Evolutionary conservation across 2,888 invertebrate species (phyloP), one percentile per base, ranked within the genome.

Genomic region (Amphipyra berbera): DNA sequence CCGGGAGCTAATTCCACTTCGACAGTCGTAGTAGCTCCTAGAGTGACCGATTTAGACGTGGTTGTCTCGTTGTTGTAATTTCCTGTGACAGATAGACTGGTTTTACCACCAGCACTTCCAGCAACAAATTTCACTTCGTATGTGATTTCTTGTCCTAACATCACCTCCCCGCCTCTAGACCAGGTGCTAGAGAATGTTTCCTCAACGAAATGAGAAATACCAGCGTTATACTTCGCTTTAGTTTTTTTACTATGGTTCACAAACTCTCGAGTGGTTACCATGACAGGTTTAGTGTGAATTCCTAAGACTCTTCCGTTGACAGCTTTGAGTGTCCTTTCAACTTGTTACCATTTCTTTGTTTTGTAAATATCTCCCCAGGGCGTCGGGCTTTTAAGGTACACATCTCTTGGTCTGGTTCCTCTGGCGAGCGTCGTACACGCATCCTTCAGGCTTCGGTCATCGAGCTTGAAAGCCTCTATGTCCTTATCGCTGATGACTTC

Each of bases 281-380:
- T 61, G 7, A 64, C 35, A 4, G 81, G 75, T 38, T 82, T 57
- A 0, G 68, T 52, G 0, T 64, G 64, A 5, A 78, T 55, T 1
- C 69, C 66, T 6, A 85, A 21, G n/a, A 85, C 56, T 1, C 61
- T 61, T 0, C 78, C 75, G 14, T 62, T 60, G 4, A 61, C 69
- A 0, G 85, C 84, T 6, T 42, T 52, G 0, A 87, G 53, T 0
- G 74, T 78, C 37, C 83, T 79, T 10, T 52, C 60, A 0, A 86
- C 82, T 21, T 84, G 78, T 1, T 72, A 27, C 86, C 86, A 86
- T 13, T 70, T 66, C 49, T 77, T 79, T 0, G 72, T 78, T n/a
- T 66, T 49, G 69, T 82, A 87, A 0, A 88, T 60, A 42, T 87
- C 88, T 0, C 81, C 79, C 84, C 84, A 87, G 0, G 86, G 86